Conservation (phyloP, 2,797 vertebrate genomes). For the Merluccius polli region DNA sequence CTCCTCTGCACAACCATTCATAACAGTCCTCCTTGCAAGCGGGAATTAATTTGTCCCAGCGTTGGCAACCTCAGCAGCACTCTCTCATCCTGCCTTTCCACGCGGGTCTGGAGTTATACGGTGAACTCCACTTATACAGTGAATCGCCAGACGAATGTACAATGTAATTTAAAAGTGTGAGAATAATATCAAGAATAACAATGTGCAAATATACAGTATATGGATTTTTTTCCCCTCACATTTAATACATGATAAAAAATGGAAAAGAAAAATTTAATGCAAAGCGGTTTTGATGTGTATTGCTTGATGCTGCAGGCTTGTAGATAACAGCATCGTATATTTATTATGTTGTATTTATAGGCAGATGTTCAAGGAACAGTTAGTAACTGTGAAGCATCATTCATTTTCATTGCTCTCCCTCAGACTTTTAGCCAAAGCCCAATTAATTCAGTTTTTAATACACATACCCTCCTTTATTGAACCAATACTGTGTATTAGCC, state of each 20-base stretch:
- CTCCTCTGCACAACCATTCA: slow-evolving; percentile 60
- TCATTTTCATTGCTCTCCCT: neutral
- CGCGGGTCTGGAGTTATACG: neutral
- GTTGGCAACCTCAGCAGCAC: slow-evolving; percentile 50
- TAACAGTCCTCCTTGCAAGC: slow-evolving; percentile 61
- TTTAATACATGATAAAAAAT: neutral
- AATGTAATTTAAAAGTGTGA: neutral
- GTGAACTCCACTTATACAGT: neutral
- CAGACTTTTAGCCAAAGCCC: neutral
- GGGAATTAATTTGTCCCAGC: slow-evolving; percentile 59
- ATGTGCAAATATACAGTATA: no score
- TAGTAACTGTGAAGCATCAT: neutral
- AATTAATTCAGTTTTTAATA: neutral
- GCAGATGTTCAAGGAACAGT: neutral
- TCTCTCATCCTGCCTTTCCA: slow-evolving; percentile 19
- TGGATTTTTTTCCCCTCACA: neutral
- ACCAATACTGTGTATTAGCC: neutral
- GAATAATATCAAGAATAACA: neutral
- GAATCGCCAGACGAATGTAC: neutral
- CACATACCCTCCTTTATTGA: neutral
- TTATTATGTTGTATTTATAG: neutral
- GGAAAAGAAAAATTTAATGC: neutral
- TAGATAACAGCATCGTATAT: neutral
- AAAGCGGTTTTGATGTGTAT: neutral
- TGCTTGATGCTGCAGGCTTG: neutral